These are phyloP conservation scores for Dreissena polymorpha DNA, from an alignment of 1,140 invertebrate genomes.

Conservation along the genomic window DNA sequence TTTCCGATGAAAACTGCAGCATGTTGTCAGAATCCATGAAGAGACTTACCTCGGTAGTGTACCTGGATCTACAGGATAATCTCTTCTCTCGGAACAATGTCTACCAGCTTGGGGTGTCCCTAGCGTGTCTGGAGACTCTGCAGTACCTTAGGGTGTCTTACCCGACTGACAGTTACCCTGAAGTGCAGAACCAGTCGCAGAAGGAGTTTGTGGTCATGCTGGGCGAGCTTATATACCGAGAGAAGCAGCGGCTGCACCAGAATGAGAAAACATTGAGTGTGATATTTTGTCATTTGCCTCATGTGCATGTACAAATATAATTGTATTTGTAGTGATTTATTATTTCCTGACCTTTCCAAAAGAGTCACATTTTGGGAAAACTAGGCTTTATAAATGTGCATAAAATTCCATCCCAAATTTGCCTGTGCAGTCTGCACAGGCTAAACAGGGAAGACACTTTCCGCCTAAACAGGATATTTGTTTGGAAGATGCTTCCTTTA, in stretches of 20 bases:
- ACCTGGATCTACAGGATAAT: slow-evolving; percentile 60
- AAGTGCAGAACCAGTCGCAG: slow-evolving; percentile 30
- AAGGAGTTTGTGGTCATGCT: slow-evolving; percentile 25
- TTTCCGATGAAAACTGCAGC: slow-evolving; percentile 45
- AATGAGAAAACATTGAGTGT: background rate
- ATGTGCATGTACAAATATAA: no score
- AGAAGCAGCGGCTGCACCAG: background rate
- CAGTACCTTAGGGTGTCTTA: slow-evolving; percentile 56
- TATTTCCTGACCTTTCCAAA: no score
- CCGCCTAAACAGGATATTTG: no score
- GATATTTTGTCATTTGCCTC: background rate
- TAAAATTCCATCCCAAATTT: no score
- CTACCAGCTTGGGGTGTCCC: background rate
- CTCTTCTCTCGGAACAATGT: slow-evolving; percentile 18
- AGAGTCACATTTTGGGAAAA: no score
- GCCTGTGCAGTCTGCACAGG: no score
- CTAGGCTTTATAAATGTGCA: no score
- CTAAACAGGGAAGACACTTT: no score
- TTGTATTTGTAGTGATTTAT: no score
- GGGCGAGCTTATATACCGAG: slow-evolving; percentile 5
- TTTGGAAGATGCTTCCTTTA: no score
- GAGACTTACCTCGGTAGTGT: slow-evolving; percentile 43
- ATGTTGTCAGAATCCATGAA: slow-evolving; percentile 35
- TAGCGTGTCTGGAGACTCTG: slow-evolving; percentile 20
- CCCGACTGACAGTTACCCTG: slow-evolving; percentile 52